A percentile compares a stretch with the other conserved stretches of the same genome.
These are phyloP conservation scores for Channallabes apus DNA, from an alignment of 2,797 vertebrate species.

Conservation along the genomic window DNA sequence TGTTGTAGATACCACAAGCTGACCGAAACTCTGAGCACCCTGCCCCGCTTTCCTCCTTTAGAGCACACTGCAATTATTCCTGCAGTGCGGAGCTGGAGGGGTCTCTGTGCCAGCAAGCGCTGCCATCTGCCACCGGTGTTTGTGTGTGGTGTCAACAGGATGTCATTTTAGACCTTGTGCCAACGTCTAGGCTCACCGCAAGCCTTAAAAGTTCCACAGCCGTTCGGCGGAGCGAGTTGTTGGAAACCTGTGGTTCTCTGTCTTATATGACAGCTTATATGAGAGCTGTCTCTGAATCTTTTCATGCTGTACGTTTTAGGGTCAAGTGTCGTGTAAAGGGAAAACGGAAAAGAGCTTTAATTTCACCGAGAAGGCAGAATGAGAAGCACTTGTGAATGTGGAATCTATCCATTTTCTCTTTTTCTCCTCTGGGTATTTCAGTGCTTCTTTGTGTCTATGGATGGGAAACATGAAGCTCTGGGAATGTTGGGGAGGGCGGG, in stretches of 20 bases:
- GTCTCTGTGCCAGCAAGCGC: constrained; percentile 25
- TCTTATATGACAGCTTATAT: neutral
- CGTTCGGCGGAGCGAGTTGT: neutral
- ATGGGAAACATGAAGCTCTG: constrained; percentile 38
- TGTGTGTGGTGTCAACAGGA: constrained; percentile 32
- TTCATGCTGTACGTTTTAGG: neutral
- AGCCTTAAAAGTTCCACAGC: constrained; percentile 30
- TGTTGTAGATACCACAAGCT: constrained; percentile 48
- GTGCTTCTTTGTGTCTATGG: constrained; percentile 48
- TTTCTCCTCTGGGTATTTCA: constrained; percentile 34
- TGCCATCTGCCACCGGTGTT: constrained; percentile 68
- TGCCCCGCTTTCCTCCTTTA: constrained; percentile 30
- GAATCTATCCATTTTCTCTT: neutral
- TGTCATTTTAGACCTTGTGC: constrained; percentile 21
- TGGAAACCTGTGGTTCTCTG: neutral
- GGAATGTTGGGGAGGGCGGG: constrained; percentile 7
- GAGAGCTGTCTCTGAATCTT: neutral
- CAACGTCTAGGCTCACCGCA: constrained; percentile 26
- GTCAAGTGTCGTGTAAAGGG: neutral
- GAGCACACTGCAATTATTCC: constrained; percentile 34
- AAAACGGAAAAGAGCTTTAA: neutral
- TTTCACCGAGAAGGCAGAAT: neutral
- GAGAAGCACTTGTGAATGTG: constrained; percentile 3
- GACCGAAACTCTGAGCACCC: constrained; percentile 40
- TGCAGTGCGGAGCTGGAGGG: constrained; percentile 17